Conservation (phyloP, 92 coral and sea anemone genomes). For the Virgularia gustaviana region DNA sequence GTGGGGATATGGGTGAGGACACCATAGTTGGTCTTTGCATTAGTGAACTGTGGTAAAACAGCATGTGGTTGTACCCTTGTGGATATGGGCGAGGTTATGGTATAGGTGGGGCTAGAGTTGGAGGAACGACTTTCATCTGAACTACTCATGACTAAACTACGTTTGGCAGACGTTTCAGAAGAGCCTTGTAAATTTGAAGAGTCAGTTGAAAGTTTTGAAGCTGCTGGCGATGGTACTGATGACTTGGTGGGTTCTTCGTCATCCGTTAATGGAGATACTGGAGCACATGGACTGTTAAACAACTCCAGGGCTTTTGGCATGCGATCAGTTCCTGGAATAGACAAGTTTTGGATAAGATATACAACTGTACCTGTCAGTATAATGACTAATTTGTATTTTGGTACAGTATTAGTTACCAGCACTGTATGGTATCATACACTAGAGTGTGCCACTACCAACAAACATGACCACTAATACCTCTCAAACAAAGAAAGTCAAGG, state of each 20-base stretch:
- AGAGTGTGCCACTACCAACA: neutral
- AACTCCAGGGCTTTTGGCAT: slow-evolving; percentile 79
- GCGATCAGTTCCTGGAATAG: slow-evolving; percentile 59
- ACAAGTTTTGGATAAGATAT: no score
- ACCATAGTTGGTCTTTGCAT: slow-evolving; percentile 9
- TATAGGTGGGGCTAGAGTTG: neutral
- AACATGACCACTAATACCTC: slow-evolving; percentile 76
- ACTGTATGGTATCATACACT: neutral
- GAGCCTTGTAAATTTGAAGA: neutral
- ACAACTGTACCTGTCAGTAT: neutral
- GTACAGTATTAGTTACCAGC: neutral
- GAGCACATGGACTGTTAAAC: slow-evolving; percentile 69
- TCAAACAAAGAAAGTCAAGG: slow-evolving; percentile 82
- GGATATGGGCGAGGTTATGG: slow-evolving; percentile 18
- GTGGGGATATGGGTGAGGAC: slow-evolving; percentile 23
- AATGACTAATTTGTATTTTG: neutral
- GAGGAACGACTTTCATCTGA: neutral
- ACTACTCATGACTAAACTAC: slow-evolving; percentile 21
- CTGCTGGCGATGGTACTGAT: no score
- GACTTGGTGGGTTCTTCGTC: slow-evolving; percentile 60
- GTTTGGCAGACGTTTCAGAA: slow-evolving; percentile 47
- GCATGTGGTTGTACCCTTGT: slow-evolving; percentile 25
- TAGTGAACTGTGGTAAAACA: slow-evolving; percentile 23
- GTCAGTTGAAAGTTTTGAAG: slow-evolving; percentile 3
- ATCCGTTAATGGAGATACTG: slow-evolving; percentile 66